Base-by-base conservation (phyloP, 2,797 vertebrate species). In the Typhlichthys eigenmanni region DNA sequence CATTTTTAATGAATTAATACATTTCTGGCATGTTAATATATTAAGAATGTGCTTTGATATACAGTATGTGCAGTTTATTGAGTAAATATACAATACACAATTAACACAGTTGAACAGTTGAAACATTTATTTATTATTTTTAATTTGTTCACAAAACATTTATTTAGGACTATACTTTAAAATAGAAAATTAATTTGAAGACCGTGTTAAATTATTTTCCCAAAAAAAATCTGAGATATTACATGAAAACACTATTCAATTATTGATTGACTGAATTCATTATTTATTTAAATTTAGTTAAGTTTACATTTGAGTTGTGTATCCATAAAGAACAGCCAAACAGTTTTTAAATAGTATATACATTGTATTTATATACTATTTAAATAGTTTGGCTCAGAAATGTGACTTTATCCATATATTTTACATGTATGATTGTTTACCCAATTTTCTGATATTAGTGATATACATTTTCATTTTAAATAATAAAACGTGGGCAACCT, bases 111-210 rank as follows among this genome's bases (percentile, higher is more conserved):
- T 75, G 13, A 84, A 77, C 71, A 78, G 43, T 69, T 75, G n/a
- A 83, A 78, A 87, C 72, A 70, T 89, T 89, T 89, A 89, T 89
- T 89, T 88, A 89, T 82, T 88, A 63, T 45, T 64, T 16, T 5
- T 54, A 57, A 10, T 46, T 69, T 53, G 17, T 75, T 65, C 71
- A 85, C 84, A 86, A 76, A 72, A 85, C 74, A 77, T 64, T 71
- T 74, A 74, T 75, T 53, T 76, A 77, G 53, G 81, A 79, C 69
- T 55, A 47, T 13, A 83, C 51, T 65, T 74, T 76, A 82, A 38
- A 86, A 85, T 83, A 81, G 70, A 32, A 75, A 80, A 71, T 13
- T 69, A 55, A 60, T 58, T 38, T 49, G 58, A 38, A 51, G 13
- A 38, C n/a, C 16, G 62, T 83, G 70, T 70, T 74, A 58, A 76